Evolutionary conservation across 2,888 invertebrate genomes (phyloP).

Genomic region (Andrena dorsata): DNA sequence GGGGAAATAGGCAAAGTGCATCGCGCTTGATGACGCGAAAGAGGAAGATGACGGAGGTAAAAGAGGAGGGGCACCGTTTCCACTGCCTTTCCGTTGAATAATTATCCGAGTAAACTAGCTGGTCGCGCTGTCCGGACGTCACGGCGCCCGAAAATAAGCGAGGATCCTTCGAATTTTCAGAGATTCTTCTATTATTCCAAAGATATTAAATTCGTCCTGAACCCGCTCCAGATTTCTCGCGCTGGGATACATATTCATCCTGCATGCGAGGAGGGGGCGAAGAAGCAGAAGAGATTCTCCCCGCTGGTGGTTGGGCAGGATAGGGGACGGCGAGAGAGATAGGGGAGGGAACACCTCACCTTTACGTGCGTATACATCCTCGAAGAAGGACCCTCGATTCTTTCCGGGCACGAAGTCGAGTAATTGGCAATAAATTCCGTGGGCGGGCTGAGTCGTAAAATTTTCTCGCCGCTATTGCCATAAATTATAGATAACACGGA

Average conservation of each 20-base stretch:
- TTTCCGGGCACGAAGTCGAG: slow-evolving; percentile 74
- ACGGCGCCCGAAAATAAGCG: not conserved
- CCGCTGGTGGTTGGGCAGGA: not conserved
- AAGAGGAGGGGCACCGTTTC: not conserved
- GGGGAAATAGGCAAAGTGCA: slow-evolving; percentile 74
- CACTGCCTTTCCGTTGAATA: slow-evolving; percentile 34
- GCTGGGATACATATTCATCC: not conserved
- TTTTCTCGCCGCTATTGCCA: slow-evolving; percentile 73
- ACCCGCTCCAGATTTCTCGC: not conserved
- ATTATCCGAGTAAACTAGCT: slow-evolving; percentile 62
- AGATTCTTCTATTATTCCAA: slow-evolving; percentile 16
- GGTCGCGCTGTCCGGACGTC: not conserved
- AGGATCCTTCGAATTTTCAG: not conserved
- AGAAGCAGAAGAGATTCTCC: slow-evolving; percentile 29
- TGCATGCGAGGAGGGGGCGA: slow-evolving; percentile 6
- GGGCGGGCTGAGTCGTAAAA: slow-evolving; percentile 71
- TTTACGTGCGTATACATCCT: slow-evolving; percentile 64
- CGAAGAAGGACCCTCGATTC: slow-evolving; percentile 63
- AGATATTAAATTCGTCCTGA: slow-evolving; percentile 7
- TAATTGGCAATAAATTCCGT: slow-evolving; percentile 74
- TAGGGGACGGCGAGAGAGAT: slow-evolving; percentile 13
- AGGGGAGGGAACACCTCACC: slow-evolving; percentile 28
- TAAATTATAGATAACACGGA: slow-evolving; percentile 74
- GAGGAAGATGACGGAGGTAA: slow-evolving; percentile 20
- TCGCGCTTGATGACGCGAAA: slow-evolving; percentile 54